Conservation (phyloP, 2,113 vertebrate genomes). For the Gymnobelideus leadbeateri region DNA sequence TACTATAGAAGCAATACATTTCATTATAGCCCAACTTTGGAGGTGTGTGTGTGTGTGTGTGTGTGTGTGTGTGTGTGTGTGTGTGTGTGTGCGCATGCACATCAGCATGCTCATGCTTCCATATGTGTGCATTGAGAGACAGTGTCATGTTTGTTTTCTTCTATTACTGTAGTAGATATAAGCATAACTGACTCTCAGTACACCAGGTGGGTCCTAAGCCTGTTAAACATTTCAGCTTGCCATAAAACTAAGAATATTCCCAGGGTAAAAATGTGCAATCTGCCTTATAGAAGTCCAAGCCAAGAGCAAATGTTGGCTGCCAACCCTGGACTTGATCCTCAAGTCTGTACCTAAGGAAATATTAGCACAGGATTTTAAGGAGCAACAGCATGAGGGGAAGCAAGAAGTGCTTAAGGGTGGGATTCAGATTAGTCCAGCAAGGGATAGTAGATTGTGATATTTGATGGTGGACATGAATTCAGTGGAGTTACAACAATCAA, state of each 20-base stretch:
- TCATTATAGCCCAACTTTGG: background rate
- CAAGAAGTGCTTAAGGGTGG: background rate
- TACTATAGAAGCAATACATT: background rate
- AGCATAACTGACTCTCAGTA: constrained; percentile 23
- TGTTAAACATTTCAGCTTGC: constrained; percentile 39
- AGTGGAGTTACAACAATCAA: background rate
- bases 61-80: background rate
- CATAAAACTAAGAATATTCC: constrained; percentile 49
- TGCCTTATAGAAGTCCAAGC: constrained; percentile 48
- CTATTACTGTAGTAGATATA: background rate
- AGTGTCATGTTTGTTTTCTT: background rate
- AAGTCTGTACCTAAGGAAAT: constrained; percentile 41
- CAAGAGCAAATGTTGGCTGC: constrained; percentile 16
- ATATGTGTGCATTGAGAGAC: background rate
- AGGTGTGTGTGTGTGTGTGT: background rate
- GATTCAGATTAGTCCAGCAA: background rate
- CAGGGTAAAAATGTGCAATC: constrained; percentile 39
- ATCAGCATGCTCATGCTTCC: background rate
- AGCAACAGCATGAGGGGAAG: background rate
- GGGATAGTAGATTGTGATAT: background rate
- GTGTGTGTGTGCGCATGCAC: background rate
- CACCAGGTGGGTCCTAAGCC: background rate
- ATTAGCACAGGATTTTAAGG: constrained; percentile 17
- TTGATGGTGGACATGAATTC: background rate
- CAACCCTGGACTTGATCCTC: constrained; percentile 6